Conservation (phyloP, 1,140 invertebrate genomes). For the Varroa destructor region DNA sequence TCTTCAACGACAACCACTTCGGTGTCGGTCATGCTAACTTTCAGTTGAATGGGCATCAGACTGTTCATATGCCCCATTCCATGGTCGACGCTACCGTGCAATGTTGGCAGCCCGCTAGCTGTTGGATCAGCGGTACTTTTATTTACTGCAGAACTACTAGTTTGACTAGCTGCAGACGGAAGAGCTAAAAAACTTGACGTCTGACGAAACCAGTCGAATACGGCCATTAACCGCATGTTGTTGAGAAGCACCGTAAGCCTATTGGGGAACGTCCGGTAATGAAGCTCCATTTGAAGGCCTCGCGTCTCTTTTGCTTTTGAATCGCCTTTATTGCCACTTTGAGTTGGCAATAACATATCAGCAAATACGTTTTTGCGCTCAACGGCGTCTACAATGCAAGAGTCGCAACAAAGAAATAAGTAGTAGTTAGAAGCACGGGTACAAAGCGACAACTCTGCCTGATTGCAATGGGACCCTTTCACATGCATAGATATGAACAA, state of each 20-base stretch:
- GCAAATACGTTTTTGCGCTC: slow-evolving; percentile 60
- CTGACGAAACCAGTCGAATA: slow-evolving; percentile 82
- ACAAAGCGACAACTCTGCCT: not conserved
- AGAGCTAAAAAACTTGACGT: slow-evolving; percentile 61
- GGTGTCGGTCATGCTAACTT: slow-evolving; percentile 86
- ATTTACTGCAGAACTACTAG: slow-evolving; percentile 35
- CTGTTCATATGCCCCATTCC: slow-evolving; percentile 1
- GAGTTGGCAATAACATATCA: slow-evolving; percentile 64
- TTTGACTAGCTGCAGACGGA: slow-evolving; percentile 35
- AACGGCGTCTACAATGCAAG: slow-evolving; percentile 50
- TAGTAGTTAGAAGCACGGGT: slow-evolving; percentile 28
- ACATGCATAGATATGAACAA: no score
- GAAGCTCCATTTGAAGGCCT: slow-evolving; percentile 65
- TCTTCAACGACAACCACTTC: slow-evolving; percentile 88
- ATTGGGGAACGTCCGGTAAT: slow-evolving; percentile 50
- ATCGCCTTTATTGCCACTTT: slow-evolving; percentile 35
- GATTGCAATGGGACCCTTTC: not conserved
- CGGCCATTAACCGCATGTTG: slow-evolving; percentile 84
- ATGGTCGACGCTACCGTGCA: not conserved
- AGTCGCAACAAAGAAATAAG: slow-evolving; percentile 41
- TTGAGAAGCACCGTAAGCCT: slow-evolving; percentile 81
- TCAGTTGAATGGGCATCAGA: slow-evolving; percentile 56
- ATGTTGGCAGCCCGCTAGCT: not conserved
- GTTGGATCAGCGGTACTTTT: not conserved
- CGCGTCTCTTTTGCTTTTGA: slow-evolving; percentile 40